Conservation (phyloP, 2,888 invertebrate species). For the Cheiracanthium punctorium region DNA sequence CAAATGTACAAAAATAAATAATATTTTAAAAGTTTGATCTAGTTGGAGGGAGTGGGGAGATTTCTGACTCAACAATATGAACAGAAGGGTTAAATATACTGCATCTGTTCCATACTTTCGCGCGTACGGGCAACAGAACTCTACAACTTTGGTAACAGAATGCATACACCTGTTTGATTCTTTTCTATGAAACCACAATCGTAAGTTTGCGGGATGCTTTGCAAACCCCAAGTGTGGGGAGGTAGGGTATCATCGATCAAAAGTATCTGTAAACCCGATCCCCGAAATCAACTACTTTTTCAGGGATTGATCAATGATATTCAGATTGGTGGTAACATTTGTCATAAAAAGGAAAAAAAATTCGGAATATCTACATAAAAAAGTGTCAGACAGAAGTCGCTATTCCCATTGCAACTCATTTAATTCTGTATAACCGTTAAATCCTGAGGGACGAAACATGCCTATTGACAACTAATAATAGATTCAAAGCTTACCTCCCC, state of each 20-base stretch:
- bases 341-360: conserved; percentile 32
- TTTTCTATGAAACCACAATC: conserved; percentile 25
- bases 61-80: too few relatives aligned
- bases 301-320: conserved; percentile 45
- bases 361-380: conserved; percentile 19
- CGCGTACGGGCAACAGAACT: not conserved
- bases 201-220: conserved; percentile 18
- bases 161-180: conserved; percentile 22
- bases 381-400: conserved; percentile 19
- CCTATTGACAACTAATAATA: conserved; percentile 35
- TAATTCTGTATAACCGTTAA: conserved; percentile 26
- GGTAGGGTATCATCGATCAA: conserved; percentile 46
- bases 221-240: conserved; percentile 25
- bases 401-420: conserved; percentile 29
- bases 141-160: not conserved
- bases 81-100: too few relatives aligned
- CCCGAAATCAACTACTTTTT: not conserved
- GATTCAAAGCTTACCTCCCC: not conserved
- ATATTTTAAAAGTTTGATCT: too few relatives aligned
- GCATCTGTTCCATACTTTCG: too few relatives aligned
- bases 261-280: conserved; percentile 46
- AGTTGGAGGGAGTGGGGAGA: too few relatives aligned
- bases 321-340: conserved; percentile 38
- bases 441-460: conserved; percentile 25
- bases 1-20: too few relatives aligned